Evolutionary conservation across 2,888 invertebrate genomes (phyloP).

Genomic region (Apamea monoglypha): DNA sequence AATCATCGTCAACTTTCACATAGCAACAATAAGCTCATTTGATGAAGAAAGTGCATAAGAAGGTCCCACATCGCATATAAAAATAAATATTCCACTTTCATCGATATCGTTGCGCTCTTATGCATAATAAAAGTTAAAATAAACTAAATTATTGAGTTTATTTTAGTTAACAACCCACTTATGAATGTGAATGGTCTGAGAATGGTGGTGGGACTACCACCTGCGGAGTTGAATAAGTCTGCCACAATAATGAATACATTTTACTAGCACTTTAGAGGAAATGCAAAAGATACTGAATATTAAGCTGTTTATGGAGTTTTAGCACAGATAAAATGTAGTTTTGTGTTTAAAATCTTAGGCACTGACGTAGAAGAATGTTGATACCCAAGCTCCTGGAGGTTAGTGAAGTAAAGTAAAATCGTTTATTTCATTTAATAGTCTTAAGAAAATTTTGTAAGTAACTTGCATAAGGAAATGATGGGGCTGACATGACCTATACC

Average conservation of each 20-base stretch:
- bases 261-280: slow-evolving; percentile 24
- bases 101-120: slow-evolving; percentile 48
- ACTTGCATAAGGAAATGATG: too few relatives aligned
- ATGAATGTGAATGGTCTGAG: slow-evolving; percentile 36
- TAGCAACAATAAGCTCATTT: slow-evolving; percentile 46
- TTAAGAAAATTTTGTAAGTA: too few relatives aligned
- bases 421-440: too few relatives aligned
- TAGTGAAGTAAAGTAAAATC: neutral
- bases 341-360: neutral
- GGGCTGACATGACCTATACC: too few relatives aligned
- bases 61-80: slow-evolving; percentile 22
- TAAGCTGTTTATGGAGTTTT: slow-evolving; percentile 6
- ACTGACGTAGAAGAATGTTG: neutral
- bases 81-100: slow-evolving; percentile 55
- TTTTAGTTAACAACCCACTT: slow-evolving; percentile 50
- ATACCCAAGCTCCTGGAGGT: neutral
- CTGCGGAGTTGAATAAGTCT: slow-evolving; percentile 30
- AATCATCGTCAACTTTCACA: slow-evolving; percentile 44
- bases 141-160: slow-evolving; percentile 50
- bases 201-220: slow-evolving; percentile 32
- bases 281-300: slow-evolving; percentile 10
- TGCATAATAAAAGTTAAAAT: slow-evolving; percentile 51
- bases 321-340: neutral
- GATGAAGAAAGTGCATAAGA: slow-evolving; percentile 52
- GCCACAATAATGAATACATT: slow-evolving; percentile 26